Conservation (phyloP, 2,113 vertebrate genomes). For the Melanerpes aurifrons region DNA sequence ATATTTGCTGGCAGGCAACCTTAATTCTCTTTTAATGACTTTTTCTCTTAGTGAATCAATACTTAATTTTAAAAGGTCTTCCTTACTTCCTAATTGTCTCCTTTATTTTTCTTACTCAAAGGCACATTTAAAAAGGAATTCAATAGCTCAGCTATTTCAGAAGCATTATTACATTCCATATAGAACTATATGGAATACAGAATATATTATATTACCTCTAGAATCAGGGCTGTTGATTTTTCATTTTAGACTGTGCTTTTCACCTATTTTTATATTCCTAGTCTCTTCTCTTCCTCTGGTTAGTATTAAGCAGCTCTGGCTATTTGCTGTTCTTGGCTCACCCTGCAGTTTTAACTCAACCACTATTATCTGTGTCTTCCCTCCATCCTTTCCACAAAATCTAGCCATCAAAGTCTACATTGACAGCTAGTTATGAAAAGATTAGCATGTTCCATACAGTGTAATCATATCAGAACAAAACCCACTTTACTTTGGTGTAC, state of each 20-base stretch:
- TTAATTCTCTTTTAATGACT: constrained; percentile 72
- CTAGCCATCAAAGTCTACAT: neutral
- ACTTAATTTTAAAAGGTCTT: constrained; percentile 71
- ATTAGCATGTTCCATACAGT: neutral
- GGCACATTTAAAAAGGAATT: constrained; percentile 53
- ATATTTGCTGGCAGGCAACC: constrained; percentile 55
- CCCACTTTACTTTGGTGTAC: neutral
- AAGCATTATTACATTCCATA: constrained; percentile 49
- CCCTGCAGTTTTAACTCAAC: neutral
- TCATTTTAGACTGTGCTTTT: neutral
- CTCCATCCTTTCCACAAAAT: neutral
- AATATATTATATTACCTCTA: constrained; percentile 44
- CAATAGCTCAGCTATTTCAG: constrained; percentile 59
- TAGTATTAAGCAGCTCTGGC: neutral
- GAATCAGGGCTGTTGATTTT: constrained; percentile 25
- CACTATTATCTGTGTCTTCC: neutral
- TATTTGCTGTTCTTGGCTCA: neutral
- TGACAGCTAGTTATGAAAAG: neutral
- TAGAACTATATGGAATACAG: neutral
- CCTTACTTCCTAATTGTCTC: constrained; percentile 59
- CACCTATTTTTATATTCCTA: neutral
- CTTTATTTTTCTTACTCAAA: constrained; percentile 60
- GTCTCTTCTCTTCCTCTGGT: neutral
- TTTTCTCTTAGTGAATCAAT: constrained; percentile 71
- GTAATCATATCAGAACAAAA: neutral